Evolutionary conservation across 2,797 vertebrate species (phyloP), one percentile per base, ranked within the genome.

Genomic region (Xyrichtys novacula): DNA sequence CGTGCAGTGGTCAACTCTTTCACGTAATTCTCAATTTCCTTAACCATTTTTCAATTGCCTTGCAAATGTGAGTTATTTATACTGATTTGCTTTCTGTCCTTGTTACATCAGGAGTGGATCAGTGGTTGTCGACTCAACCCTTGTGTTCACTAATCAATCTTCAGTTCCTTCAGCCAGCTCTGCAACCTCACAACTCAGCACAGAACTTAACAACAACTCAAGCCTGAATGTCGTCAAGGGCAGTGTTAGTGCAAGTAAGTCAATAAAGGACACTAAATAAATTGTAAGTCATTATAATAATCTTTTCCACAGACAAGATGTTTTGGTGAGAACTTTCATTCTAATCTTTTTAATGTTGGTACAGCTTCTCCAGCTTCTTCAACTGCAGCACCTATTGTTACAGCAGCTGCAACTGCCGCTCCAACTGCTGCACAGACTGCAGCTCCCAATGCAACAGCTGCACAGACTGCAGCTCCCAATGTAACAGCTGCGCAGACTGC

Each of bases 91-190:
- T 38, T 26, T 69, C 11, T 65, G 2, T 71, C 1, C 36, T 31
- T 56, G 5, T 54, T 15, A n/a, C 12, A 63, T 6, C 12, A 90
- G 89, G 31, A 64, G 0, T 20, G 89, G 89, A 71, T 90, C 85
- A 29, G 67, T 87, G 12, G 34, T 65, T 10, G 16, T 11, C 6
- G 1, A 70, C 12, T 58, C 48, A 46, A 67, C 62, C 16, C 57
- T 88, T 8, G 56, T 80, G 26, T 90, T 80, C 49, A 2, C 5
- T 11, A 14, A 68, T 52, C 0, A 0, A 19, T 14, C 0, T 7
- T 63, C 40, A 12, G 60, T 85, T 79, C 87, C 89, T 26, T 4
- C 36, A 9, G 0, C 25, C 20, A 16, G 0, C 9, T 19, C 0
- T 15, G 65, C 54, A n/a, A 57, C 12, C 32, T 0, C 36, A 39